Percentiles rank a stretch among this genome's conserved stretches.
These are phyloP conservation scores for Leptogaster cylindrica DNA, from an alignment of 2,888 invertebrate genomes.

Conservation along the genomic window DNA sequence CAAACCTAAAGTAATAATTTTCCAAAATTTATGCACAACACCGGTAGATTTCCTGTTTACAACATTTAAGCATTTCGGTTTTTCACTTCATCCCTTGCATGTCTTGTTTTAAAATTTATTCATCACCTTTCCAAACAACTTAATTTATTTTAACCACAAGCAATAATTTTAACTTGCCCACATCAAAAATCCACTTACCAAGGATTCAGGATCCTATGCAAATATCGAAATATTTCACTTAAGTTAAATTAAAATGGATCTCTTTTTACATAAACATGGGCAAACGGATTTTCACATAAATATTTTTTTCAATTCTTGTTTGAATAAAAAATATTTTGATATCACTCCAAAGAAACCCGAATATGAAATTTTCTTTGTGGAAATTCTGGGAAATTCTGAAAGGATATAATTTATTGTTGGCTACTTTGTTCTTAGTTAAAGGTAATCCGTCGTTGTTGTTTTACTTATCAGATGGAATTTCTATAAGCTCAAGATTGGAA, in stretches of 20 bases:
- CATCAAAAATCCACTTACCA: background rate
- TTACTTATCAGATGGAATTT: too few species aligned
- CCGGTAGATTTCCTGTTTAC: too few species aligned
- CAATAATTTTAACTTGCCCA: background rate
- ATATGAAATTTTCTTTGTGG: background rate
- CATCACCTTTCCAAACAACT: background rate
- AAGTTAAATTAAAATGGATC: background rate
- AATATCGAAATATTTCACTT: constrained; percentile 1
- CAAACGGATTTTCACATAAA: constrained; percentile 6
- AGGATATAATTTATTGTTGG: background rate
- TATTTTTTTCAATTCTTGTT: constrained; percentile 7
- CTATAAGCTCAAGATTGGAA: too few species aligned
- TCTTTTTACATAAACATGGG: background rate
- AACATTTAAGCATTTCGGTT: too few species aligned
- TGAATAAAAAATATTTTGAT: background rate
- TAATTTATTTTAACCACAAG: background rate
- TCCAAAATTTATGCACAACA: too few species aligned
- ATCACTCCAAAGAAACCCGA: background rate
- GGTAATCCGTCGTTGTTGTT: too few species aligned
- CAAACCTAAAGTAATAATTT: too few species aligned
- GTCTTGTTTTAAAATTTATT: background rate
- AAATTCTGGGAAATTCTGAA: background rate
- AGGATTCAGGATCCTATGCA: background rate
- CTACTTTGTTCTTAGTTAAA: background rate
- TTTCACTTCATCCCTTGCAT: too few species aligned